phyloP scores from a whole-genome alignment of 2,888 invertebrate genomes.

The Pollenia angustigena region DNA sequence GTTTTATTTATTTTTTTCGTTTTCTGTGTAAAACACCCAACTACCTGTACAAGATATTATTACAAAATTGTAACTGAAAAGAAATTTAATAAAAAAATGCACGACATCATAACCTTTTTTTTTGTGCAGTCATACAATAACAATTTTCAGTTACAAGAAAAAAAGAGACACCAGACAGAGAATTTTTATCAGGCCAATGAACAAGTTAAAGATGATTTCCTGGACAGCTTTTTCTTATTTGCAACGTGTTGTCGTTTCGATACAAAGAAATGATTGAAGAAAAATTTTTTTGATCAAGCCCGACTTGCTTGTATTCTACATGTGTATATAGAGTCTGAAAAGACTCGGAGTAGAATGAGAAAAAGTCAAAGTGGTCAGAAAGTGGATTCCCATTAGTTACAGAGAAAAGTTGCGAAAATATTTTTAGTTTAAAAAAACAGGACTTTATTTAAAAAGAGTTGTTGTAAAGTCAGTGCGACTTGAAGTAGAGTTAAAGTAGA shows the following conservation, averaged over 20 bases:
- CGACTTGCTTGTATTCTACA: too few relatives aligned
- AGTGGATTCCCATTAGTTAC: too few relatives aligned
- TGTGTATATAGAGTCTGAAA: too few relatives aligned
- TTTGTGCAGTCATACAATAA: slow-evolving; percentile 10
- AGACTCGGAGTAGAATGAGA: too few relatives aligned
- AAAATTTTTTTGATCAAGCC: neutral
- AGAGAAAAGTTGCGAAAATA: too few relatives aligned
- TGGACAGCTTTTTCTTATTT: slow-evolving; percentile 41
- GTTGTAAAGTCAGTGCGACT: neutral
- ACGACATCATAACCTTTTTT: slow-evolving; percentile 28
- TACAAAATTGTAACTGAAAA: slow-evolving; percentile 40
- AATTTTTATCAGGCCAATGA: slow-evolving; percentile 67
- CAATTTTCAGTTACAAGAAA: neutral
- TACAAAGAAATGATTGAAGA: neutral
- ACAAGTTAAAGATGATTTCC: slow-evolving; percentile 64
- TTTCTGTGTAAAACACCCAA: neutral
- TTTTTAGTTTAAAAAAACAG: too few relatives aligned
- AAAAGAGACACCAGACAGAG: slow-evolving; percentile 14
- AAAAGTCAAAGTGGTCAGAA: too few relatives aligned
- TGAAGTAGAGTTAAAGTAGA: neutral
- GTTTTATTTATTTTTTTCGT: neutral
- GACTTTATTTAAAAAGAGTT: neutral
- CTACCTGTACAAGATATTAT: neutral
- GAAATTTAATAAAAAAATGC: slow-evolving; percentile 40
- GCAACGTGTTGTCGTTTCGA: neutral